Evolutionary conservation across 2,113 vertebrate species (phyloP), one percentile per base, ranked within the genome.

Genomic region (Otis tarda): DNA sequence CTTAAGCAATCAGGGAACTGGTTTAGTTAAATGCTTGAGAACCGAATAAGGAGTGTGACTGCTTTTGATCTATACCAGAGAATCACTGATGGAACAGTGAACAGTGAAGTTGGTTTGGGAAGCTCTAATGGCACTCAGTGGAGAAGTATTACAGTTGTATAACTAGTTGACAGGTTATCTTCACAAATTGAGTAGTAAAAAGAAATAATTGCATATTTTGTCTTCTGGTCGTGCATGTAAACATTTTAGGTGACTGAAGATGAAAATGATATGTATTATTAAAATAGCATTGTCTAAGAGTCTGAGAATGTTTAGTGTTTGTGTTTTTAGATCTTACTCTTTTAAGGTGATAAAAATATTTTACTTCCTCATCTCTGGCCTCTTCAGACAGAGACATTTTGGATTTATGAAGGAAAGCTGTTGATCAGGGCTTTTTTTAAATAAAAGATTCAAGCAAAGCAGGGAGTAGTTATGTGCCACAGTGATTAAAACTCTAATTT

Each of bases 181-280:
- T 96, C 64, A 82, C 22, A 71, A 75, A 53, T 50, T 81, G 64
- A 89, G 64, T 92, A 89, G 88, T 94, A 89, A 92, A 78, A 93
- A 67, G 30, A 71, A 92, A 78, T 78, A 86, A 71, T 88, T 86
- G 8, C 19, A 3, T 77, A 31, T 73, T 83, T 85, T 92, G 19
- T 77, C 39, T 74, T 89, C 53, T 55, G 47, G 47, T 64, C 52
- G 9, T 55, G 53, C 30, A 61, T 87, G 28, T 50, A 64, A 84
- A 35, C 90, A 45, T 91, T 93, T 85, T 33, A 56, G 56, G 52
- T 71, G 52, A 5, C 56, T 92, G 83, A 86, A 92, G 59, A 90
- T 95, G 28, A 65, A 79, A 93, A 80, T 70, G 0, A 35, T 55
- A 18, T 31, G 4, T 85, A 8, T 76, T 87, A 61, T 47, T 80